Evolutionary conservation across 2,888 invertebrate species (phyloP).

Genomic region (Ditula angustiorana): DNA sequence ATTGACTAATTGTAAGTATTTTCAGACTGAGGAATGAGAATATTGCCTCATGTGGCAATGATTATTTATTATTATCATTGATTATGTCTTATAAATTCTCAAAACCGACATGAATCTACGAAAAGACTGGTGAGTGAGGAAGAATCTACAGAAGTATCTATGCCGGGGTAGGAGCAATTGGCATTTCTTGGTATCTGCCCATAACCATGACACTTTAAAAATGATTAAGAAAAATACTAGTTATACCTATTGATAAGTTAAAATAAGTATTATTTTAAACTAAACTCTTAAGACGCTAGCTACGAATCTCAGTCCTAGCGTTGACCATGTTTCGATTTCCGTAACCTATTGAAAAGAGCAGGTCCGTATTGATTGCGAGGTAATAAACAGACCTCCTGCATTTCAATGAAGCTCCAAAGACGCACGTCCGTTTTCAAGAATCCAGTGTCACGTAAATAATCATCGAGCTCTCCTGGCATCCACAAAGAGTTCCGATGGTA

Average conservation of each 20-base stretch:
- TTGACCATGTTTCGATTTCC: constrained; percentile 41
- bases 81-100: too few relatives aligned
- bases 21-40: too few relatives aligned
- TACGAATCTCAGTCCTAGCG: neutral
- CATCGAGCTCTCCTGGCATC: constrained; percentile 64
- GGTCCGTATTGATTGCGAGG: constrained; percentile 70
- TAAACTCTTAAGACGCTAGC: neutral
- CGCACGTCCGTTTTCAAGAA: constrained; percentile 70
- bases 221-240: neutral
- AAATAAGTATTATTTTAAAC: neutral
- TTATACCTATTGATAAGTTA: too few relatives aligned
- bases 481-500: constrained; percentile 59
- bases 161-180: too few relatives aligned
- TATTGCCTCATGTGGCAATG: too few relatives aligned
- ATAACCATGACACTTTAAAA: neutral
- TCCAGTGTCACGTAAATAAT: constrained; percentile 71
- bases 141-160: too few relatives aligned
- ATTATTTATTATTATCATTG: too few relatives aligned
- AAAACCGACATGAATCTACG: too few relatives aligned
- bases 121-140: too few relatives aligned
- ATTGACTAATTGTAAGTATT: too few relatives aligned
- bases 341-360: constrained; percentile 60
- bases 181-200: too few relatives aligned
- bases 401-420: constrained; percentile 70
- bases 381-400: constrained; percentile 70